Conservation (phyloP, 2,888 invertebrate species). For the Noctua pronuba region DNA sequence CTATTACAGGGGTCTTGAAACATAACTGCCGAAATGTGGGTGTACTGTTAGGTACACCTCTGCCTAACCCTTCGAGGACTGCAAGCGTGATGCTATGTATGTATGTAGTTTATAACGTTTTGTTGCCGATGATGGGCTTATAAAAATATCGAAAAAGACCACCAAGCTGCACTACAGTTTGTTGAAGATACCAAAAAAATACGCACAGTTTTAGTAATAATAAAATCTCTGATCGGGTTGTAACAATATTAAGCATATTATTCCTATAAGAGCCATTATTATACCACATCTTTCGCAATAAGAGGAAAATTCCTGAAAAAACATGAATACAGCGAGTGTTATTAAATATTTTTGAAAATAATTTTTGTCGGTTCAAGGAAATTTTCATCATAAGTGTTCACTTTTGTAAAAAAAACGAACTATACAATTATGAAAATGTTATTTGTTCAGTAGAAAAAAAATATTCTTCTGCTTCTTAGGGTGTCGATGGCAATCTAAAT, state of each 20-base stretch:
- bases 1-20: too few relatives aligned
- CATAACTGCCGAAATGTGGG: too few relatives aligned
- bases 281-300: neutral
- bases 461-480: too few relatives aligned
- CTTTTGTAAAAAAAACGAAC: neutral
- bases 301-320: neutral
- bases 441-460: neutral
- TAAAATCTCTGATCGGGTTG: neutral
- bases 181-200: neutral
- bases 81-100: too few relatives aligned
- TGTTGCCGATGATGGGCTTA: neutral
- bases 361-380: neutral
- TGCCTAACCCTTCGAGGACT: too few relatives aligned
- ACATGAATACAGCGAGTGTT: neutral
- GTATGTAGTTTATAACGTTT: neutral
- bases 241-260: neutral
- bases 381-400: constrained; percentile 6
- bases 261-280: neutral
- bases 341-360: constrained; percentile 26
- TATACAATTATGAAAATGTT: neutral
- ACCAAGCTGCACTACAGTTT: neutral
- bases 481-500: too few relatives aligned
- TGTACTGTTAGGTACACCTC: too few relatives aligned
- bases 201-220: neutral
- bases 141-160: neutral